Conservation (phyloP, 2,797 vertebrate species). For the Micrastur ruficollis region DNA sequence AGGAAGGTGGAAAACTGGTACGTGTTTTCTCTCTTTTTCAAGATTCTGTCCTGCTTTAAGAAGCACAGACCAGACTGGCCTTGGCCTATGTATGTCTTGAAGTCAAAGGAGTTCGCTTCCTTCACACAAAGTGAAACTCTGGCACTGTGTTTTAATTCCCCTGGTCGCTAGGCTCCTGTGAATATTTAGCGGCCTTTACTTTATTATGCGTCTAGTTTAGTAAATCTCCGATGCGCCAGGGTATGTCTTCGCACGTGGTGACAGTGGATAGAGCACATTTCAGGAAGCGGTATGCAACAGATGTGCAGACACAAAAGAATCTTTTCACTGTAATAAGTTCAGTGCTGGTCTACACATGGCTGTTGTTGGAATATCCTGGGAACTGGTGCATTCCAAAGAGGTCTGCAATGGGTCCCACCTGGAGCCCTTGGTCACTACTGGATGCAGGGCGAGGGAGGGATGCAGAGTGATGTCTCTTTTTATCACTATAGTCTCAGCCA, state of each 20-base stretch:
- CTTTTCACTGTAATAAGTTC: not conserved
- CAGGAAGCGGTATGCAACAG: not conserved
- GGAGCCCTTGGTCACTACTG: not conserved
- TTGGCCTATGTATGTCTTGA: not conserved
- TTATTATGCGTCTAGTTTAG: not conserved
- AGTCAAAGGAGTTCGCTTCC: not conserved
- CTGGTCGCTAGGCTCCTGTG: not conserved
- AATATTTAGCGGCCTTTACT: not conserved
- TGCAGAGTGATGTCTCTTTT: not conserved
- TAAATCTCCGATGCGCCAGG: not conserved
- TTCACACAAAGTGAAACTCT: not conserved
- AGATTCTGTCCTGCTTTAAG: not conserved
- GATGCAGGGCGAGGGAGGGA: not conserved
- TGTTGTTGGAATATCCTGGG: not conserved
- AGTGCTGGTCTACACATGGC: not conserved
- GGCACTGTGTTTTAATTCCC: not conserved
- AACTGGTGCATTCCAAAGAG: not conserved
- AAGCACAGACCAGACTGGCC: not conserved
- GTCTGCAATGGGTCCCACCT: not conserved
- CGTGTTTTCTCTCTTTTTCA: not conserved
- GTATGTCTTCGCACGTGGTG: fast-evolving
- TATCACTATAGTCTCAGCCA: not conserved
- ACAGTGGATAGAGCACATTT: fast-evolving
- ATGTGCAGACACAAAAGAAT: too few relatives aligned
- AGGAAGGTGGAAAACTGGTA: not conserved